Evolutionary conservation across 2,888 invertebrate genomes (phyloP).

Genomic region (Siphlonurus alternatus): DNA sequence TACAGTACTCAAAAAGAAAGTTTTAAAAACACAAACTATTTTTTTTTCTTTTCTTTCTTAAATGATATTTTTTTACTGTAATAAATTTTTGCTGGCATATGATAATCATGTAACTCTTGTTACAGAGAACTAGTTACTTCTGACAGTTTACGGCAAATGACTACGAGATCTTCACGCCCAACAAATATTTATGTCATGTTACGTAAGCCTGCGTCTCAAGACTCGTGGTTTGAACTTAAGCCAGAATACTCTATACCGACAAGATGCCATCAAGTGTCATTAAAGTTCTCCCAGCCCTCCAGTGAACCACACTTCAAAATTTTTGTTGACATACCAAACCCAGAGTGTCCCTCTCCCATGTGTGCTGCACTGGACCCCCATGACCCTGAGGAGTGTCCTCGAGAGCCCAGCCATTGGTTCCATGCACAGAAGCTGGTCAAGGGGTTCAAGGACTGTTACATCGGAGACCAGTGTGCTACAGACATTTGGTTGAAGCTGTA

Average conservation of each 20-base stretch:
- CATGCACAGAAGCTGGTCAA: background rate
- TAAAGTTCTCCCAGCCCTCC: background rate
- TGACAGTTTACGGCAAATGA: background rate
- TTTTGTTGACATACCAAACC: background rate
- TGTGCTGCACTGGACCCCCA: background rate
- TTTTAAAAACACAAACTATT: too few relatives aligned
- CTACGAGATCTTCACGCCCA: background rate
- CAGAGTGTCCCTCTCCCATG: background rate
- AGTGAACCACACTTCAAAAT: background rate
- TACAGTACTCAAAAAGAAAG: too few relatives aligned
- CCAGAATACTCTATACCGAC: background rate
- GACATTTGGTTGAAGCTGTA: background rate
- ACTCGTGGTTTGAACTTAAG: background rate
- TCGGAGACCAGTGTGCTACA: background rate
- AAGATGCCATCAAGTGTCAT: background rate
- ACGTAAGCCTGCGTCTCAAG: background rate
- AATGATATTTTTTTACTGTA: too few relatives aligned
- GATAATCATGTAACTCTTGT: too few relatives aligned
- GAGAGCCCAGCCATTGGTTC: background rate
- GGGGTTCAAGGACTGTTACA: background rate
- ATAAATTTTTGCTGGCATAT: too few relatives aligned
- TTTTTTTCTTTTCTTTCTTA: too few relatives aligned
- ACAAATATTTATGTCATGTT: background rate
- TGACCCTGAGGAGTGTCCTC: background rate
- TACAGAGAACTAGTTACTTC: background rate